phyloP scores from a whole-genome alignment of 2,113 vertebrate genomes.

The Cygnus buccinator region DNA sequence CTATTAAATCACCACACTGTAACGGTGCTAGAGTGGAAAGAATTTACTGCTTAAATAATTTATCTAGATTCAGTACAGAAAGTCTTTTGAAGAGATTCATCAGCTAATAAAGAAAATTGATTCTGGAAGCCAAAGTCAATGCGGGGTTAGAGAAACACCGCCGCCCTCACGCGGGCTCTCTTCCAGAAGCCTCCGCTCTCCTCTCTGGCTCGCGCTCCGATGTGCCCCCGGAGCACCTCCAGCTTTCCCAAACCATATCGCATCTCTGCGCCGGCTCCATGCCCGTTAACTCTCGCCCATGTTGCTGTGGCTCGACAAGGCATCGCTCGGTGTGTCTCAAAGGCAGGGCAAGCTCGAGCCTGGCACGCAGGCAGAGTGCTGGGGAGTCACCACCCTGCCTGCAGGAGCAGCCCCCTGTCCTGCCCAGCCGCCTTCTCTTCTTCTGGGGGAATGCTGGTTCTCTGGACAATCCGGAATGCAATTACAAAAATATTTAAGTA shows the following conservation, averaged over 20 bases:
- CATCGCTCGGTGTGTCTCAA: rapidly evolving
- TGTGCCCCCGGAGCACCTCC: rapidly evolving
- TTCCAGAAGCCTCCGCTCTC: background rate
- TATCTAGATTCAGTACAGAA: slow-evolving; percentile 69
- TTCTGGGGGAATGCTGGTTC: background rate
- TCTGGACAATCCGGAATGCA: background rate
- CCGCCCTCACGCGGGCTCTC: background rate
- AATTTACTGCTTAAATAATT: slow-evolving; percentile 76
- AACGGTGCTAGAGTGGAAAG: slow-evolving; percentile 49
- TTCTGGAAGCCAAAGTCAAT: slow-evolving; percentile 74
- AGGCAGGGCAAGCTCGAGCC: rapidly evolving
- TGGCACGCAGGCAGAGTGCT: too few relatives aligned
- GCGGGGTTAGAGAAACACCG: slow-evolving; percentile 47
- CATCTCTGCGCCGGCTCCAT: background rate
- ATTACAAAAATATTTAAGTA: background rate
- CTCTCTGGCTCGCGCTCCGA: background rate
- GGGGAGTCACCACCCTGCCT: too few relatives aligned
- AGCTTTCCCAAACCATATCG: rapidly evolving
- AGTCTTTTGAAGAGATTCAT: slow-evolving; percentile 74
- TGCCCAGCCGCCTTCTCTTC: too few relatives aligned
- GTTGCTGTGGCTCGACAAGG: rapidly evolving
- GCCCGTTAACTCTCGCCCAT: too few relatives aligned
- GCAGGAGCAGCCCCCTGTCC: too few relatives aligned
- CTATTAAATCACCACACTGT: slow-evolving; percentile 24
- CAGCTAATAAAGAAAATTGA: slow-evolving; percentile 83